These are phyloP conservation scores for Notamacropus eugenii DNA, from an alignment of 2,797 vertebrate species.

Conservation along the genomic window DNA sequence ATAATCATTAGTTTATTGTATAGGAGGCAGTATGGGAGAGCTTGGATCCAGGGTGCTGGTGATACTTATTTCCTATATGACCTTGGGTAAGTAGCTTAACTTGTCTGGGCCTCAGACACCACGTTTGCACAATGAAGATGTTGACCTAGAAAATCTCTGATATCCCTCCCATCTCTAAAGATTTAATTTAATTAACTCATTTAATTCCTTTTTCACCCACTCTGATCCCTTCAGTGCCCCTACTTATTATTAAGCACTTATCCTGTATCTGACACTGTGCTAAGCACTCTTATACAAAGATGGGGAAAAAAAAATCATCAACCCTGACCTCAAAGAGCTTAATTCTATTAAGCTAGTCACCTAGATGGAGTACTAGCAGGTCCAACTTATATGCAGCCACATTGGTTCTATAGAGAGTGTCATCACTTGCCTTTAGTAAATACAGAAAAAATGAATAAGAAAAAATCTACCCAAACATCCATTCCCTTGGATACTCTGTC, in stretches of 20 bases:
- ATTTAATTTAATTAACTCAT: neutral
- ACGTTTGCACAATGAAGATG: neutral
- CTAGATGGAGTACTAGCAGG: neutral
- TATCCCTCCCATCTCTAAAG: neutral
- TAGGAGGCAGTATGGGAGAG: neutral
- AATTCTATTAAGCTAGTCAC: neutral
- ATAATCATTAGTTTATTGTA: conserved; percentile 8
- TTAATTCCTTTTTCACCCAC: neutral
- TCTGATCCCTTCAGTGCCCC: neutral
- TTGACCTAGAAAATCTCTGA: neutral
- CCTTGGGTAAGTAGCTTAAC: neutral
- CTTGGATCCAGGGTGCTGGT: neutral
- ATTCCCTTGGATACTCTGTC: neutral
- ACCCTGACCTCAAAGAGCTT: neutral
- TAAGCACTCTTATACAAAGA: neutral
- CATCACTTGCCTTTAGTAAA: neutral
- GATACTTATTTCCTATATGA: neutral
- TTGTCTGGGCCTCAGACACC: neutral
- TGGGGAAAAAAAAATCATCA: neutral
- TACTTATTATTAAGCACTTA: neutral
- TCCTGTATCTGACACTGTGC: neutral
- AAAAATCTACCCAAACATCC: neutral
- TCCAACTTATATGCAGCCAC: neutral
- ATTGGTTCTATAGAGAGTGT: neutral
- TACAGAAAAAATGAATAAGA: neutral